phyloP scores from a whole-genome alignment of 2,113 vertebrate species.

The Phylloscopus trochilus region DNA sequence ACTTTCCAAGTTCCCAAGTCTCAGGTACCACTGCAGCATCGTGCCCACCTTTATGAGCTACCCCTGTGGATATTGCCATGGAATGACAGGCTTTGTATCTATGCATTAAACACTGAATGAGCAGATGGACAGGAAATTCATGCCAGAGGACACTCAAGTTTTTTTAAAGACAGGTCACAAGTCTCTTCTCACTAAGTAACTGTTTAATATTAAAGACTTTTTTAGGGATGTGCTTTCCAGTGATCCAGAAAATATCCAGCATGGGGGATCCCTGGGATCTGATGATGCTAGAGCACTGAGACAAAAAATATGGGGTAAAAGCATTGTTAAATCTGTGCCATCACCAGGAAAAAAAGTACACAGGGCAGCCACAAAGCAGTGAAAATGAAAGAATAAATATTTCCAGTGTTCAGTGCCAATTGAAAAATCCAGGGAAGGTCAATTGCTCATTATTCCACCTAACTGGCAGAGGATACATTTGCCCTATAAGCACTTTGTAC shows the following conservation, averaged over 20 bases:
- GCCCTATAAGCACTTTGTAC: not conserved
- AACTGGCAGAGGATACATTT: not conserved
- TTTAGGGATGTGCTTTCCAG: not conserved
- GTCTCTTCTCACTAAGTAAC: not conserved
- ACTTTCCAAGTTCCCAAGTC: not conserved
- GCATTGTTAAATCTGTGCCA: not conserved
- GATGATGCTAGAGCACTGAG: not conserved
- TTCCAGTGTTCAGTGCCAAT: not conserved
- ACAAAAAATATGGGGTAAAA: rapidly evolving
- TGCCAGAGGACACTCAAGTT: not conserved
- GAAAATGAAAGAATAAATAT: not conserved
- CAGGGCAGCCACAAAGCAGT: not conserved
- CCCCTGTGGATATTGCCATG: not conserved
- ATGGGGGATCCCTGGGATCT: not conserved
- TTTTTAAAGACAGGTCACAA: not conserved
- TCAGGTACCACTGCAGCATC: rapidly evolving
- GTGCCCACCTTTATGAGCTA: not conserved
- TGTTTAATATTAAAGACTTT: not conserved
- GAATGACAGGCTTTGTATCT: not conserved
- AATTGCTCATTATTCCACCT: not conserved
- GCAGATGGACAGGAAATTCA: not conserved
- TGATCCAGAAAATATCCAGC: not conserved
- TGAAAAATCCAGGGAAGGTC: not conserved
- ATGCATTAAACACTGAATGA: not conserved
- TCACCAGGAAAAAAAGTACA: not conserved